A percentile compares a stretch with the other conserved stretches of the same genome.
phyloP scores from a whole-genome alignment of 2,113 vertebrate genomes.

The Cyprichromis sp. region DNA sequence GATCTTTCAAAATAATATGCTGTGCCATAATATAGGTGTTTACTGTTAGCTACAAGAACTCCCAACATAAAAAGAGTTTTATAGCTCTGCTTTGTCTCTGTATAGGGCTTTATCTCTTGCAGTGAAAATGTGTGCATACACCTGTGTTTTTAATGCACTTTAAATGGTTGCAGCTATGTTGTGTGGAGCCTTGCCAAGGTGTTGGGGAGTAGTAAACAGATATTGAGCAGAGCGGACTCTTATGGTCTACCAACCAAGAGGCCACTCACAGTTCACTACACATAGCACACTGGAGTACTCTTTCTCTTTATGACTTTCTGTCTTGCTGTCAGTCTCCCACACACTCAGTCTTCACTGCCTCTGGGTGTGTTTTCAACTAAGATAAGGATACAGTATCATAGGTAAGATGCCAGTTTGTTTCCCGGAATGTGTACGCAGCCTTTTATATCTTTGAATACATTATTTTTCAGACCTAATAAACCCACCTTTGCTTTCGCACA shows the following conservation, averaged over 20 bases:
- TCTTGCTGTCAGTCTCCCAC: not conserved
- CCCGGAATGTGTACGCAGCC: not conserved
- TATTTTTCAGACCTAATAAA: not conserved
- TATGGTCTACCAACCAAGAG: slow-evolving; percentile 38
- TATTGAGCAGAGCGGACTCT: slow-evolving; percentile 51
- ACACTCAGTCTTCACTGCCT: not conserved
- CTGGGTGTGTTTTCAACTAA: not conserved
- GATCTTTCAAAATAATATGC: not conserved
- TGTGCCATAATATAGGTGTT: not conserved
- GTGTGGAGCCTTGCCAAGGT: slow-evolving; percentile 24
- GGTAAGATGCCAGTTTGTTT: not conserved
- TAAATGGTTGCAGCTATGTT: not conserved
- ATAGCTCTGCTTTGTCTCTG: not conserved
- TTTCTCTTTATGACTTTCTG: slow-evolving; percentile 14
- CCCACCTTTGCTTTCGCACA: not conserved
- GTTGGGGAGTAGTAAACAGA: slow-evolving; percentile 34
- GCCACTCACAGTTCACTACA: slow-evolving; percentile 53
- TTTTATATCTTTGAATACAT: not conserved
- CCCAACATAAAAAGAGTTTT: not conserved
- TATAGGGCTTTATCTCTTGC: not conserved
- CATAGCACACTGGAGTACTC: slow-evolving; percentile 13
- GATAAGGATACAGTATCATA: not conserved
- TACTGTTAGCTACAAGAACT: not conserved
- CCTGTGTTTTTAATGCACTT: not conserved
- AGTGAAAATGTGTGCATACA: not conserved